These are phyloP conservation scores for Strigamia transsilvanica DNA, from an alignment of 2,888 invertebrate genomes.

Conservation along the genomic window DNA sequence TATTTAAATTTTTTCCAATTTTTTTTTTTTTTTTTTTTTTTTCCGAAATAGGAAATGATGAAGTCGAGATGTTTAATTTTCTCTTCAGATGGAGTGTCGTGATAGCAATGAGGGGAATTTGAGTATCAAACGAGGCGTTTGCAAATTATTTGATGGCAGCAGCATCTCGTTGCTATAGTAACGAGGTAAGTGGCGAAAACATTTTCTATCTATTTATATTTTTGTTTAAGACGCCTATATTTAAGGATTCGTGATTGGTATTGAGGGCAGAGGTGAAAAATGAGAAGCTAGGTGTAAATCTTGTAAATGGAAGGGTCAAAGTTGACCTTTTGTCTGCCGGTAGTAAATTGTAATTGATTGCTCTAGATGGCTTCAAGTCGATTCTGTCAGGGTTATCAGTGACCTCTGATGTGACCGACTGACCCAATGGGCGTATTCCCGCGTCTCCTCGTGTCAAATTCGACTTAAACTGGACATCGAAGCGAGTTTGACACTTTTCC, in stretches of 20 bases:
- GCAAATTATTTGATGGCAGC: background rate
- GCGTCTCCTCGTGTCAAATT: background rate
- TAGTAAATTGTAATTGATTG: conserved; percentile 20
- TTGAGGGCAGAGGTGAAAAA: background rate
- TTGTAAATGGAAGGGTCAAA: background rate
- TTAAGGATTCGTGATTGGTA: background rate
- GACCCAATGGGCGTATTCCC: background rate
- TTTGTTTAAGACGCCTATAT: background rate
- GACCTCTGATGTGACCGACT: conserved; percentile 13
- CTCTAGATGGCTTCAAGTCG: conserved; percentile 11
- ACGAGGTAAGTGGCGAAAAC: background rate
- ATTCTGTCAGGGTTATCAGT: conserved; percentile 20
- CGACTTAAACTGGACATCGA: background rate
- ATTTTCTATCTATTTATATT: background rate
- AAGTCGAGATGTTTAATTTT: conserved; percentile 20
- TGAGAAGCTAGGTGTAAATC: background rate
- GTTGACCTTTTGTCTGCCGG: conserved; percentile 3
- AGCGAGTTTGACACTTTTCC: background rate
- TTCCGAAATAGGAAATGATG: background rate
- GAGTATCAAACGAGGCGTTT: conserved; percentile 9
- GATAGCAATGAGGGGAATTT: conserved; percentile 20
- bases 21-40: background rate
- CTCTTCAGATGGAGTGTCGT: conserved; percentile 14
- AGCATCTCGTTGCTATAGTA: background rate
- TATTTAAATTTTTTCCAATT: background rate